A percentile compares a stretch with the other conserved stretches of the same genome.
Conservation (phyloP, 2,888 invertebrate genomes). For the Dusona sp. region DNA sequence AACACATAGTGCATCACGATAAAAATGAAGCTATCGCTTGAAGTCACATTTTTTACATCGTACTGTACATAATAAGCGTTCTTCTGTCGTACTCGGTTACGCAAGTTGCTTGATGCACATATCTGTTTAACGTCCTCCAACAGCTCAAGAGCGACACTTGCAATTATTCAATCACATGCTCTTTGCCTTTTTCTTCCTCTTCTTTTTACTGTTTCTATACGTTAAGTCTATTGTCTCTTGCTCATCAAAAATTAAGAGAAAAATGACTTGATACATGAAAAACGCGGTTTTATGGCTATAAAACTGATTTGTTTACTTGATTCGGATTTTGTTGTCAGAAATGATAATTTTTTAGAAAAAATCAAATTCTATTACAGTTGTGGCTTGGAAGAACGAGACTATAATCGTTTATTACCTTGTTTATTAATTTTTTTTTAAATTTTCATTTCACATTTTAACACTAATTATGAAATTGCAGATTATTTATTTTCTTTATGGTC, state of each 20-base stretch:
- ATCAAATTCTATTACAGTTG: no score
- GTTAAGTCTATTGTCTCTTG: not conserved
- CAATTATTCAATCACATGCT: constrained; percentile 60
- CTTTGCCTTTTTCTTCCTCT: constrained; percentile 18
- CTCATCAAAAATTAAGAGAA: not conserved
- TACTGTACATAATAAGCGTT: constrained; percentile 42
- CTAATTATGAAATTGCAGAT: no score
- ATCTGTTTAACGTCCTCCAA: constrained; percentile 53
- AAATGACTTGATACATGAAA: not conserved
- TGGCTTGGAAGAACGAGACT: no score
- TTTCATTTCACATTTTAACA: not conserved
- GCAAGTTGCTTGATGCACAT: constrained; percentile 56
- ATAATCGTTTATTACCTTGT: no score
- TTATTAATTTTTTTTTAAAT: not conserved
- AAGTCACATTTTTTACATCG: constrained; percentile 50
- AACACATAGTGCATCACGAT: not conserved
- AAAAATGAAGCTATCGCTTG: constrained; percentile 33
- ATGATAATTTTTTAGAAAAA: not conserved
- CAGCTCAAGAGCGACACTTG: constrained; percentile 63
- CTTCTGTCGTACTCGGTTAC: constrained; percentile 55
- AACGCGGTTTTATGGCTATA: not conserved
- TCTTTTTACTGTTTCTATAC: not conserved
- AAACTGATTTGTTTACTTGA: not conserved
- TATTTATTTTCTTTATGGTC: not conserved
- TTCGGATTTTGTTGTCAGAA: not conserved